Base-by-base conservation (phyloP, 2,888 invertebrate species). In the Amorpha juglandis region DNA sequence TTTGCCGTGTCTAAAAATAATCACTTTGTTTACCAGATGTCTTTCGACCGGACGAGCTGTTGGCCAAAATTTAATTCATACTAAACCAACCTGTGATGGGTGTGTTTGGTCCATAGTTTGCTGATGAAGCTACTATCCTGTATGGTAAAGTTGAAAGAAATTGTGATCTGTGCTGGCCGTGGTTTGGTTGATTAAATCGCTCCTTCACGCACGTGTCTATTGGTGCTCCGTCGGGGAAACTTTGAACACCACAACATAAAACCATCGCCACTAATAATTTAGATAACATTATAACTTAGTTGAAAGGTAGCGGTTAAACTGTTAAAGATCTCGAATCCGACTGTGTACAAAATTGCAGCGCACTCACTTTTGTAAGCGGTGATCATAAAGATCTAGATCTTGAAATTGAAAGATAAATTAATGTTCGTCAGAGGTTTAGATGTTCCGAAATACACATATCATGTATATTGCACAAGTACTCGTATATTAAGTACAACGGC, bases 221-320 rank as follows among this genome's bases (percentile, higher is more conserved):
- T 0, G 97, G 97, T 1, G 96, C 97, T 1, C 97, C 97, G 77
- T 97, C 97, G n/a, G 97, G 97, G 81, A 97, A 97, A 69, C 94
- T 94, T 62, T 86, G 80, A 68, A 87, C 89, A 67, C 89, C 81
- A 79, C 85, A 87, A 76, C 83, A 86, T 74, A 90, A 68, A 68
- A 86, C 77, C 53, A 89, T 73, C 67, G 87, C 76, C 66, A 88
- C 72, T 52, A 89, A 68, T 42, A 90, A 71, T 73, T 84, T 88
- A 16, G 78, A 74, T 27, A 90, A 75, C 86, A 91, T 91, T 67
- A 64, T 68, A 38, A 70, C 68, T 71, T 65, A 42, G 38, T 53
- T 64, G 58, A 51, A 62, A 64, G 65, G 71, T 76, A 74, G 75
- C 64, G 51, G 62, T 52, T 62, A 47, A 62, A 66, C 65, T 16